Evolutionary conservation across 2,888 invertebrate species (phyloP).

Genomic region (Chalcis sispes): DNA sequence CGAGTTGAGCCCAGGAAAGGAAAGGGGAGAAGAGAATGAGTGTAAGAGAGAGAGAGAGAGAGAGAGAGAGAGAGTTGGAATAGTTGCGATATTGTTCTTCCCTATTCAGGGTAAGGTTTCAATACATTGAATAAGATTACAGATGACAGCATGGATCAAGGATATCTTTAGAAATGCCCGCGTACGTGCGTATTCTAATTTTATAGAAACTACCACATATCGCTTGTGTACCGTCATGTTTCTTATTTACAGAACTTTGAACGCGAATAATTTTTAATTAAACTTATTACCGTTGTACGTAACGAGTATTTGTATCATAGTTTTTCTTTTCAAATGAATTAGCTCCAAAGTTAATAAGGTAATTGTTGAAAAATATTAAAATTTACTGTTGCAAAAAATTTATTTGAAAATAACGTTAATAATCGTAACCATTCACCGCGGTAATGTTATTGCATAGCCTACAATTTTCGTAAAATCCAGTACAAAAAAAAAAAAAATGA

Average conservation of each 20-base stretch:
- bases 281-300: neutral
- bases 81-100: slow-evolving; percentile 44
- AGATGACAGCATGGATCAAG: slow-evolving; percentile 36
- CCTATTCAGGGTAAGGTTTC: slow-evolving; percentile 34
- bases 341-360: too few species aligned
- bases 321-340: too few species aligned
- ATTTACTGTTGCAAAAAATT: too few species aligned
- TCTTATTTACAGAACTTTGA: neutral
- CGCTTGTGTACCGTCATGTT: neutral
- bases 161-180: slow-evolving; percentile 35
- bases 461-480: neutral
- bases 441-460: too few species aligned
- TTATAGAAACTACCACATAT: neutral
- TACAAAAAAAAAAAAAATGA: neutral
- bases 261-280: neutral
- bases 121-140: slow-evolving; percentile 36
- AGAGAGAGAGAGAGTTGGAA: too few species aligned
- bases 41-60: too few species aligned
- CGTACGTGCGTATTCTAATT: slow-evolving; percentile 36
- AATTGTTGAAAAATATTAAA: too few species aligned
- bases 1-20: too few species aligned
- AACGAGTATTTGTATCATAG: too few species aligned
- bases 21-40: too few species aligned
- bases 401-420: too few species aligned
- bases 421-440: too few species aligned